Evolutionary conservation across 2,888 invertebrate species (phyloP), one percentile per base, ranked within the genome.

Genomic region (Nectonema munidae): DNA sequence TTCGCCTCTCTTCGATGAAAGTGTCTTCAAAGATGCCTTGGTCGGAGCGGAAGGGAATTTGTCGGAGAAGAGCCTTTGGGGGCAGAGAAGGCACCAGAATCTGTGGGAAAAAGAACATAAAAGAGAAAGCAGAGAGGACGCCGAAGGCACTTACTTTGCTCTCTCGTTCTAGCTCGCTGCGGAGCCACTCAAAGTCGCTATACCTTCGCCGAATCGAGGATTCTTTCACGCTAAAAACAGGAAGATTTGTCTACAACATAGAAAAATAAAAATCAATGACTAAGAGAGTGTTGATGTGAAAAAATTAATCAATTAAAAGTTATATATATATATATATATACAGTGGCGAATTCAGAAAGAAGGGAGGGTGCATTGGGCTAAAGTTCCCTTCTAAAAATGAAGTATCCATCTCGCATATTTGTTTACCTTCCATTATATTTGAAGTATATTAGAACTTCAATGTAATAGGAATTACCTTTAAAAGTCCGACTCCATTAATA

Each of bases 11-110:
- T 57, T 99, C 95, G 52, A 99, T 89, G 55, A 99, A 99, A 52
- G 79, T 83, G 52, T 95, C 89, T 56, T 99, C 95, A 57, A 81
- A 99, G 50, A 99, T 79, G 39, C 95, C 95, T 61, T 99, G 95
- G 53, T 99, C 95, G 11, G 76, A 72, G 45, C 95, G 67, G 61
- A 99, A 95, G 15, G 95, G 95, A 59, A 99, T 66, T 56, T 89
- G 89, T 52, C 86, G 65, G 59, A 89, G 89, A 68, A 83, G 70
- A 4, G 95, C 89, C 63, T 95, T 99, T 14, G 86, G 81, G 2
- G 95, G 95, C 49, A 99, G 62, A 25, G 79, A 71, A 42, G 95
- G 95, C 29, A 99, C 95, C 39, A 95, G 86, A 61, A 95, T 95
- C 77, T 79, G 54, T n/a, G n/a, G n/a, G 15, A 34, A 19, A 9